Evolutionary conservation across 2,113 vertebrate genomes (phyloP).

Genomic region (cat (Felis catus)): DNA sequence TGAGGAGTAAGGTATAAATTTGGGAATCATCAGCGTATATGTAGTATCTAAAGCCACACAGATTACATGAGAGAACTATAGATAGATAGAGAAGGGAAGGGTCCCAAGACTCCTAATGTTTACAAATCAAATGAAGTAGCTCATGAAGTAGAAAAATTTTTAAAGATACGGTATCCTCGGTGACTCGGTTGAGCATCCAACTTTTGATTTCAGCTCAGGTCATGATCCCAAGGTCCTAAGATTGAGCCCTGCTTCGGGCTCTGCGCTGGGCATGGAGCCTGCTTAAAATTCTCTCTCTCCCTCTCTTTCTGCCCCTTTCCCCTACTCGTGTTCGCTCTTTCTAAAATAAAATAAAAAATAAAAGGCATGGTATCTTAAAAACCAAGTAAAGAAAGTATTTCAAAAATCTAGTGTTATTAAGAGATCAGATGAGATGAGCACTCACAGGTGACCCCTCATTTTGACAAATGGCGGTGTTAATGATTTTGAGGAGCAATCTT

Average conservation of each 20-base stretch:
- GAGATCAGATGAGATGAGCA: background rate
- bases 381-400: background rate
- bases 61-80: background rate
- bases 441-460: slow-evolving; percentile 2
- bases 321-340: no score
- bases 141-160: background rate
- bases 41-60: background rate
- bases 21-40: background rate
- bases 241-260: no score
- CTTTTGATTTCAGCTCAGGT: no score
- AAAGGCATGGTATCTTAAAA: background rate
- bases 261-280: no score
- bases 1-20: background rate
- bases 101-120: background rate
- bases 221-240: no score
- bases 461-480: background rate
- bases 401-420: background rate
- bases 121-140: background rate
- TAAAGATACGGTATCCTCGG: no score
- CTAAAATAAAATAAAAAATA: no score
- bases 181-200: no score
- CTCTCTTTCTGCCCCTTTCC: no score
- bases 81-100: background rate
- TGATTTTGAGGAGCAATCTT: background rate
- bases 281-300: no score